phyloP scores from a whole-genome alignment of 2,113 vertebrate species.

The Chionis minor region DNA sequence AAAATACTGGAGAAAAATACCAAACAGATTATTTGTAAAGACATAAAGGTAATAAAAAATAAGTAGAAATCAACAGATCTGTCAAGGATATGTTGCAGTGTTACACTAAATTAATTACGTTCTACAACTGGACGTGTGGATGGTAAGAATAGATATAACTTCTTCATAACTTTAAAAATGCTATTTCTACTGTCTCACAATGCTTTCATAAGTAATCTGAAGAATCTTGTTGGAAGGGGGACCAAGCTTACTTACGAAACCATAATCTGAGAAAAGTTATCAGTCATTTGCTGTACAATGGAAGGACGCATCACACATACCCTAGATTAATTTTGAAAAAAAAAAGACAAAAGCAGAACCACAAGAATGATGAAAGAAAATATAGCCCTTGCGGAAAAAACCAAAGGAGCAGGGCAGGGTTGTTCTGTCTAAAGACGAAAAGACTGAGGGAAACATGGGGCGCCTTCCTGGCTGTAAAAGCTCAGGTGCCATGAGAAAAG shows the following conservation, averaged over 20 bases:
- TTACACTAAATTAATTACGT: not conserved
- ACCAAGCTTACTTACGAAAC: not conserved
- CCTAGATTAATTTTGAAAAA: not conserved
- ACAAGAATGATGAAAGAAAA: not conserved
- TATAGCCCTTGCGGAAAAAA: too few species aligned
- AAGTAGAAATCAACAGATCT: not conserved
- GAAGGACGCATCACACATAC: not conserved
- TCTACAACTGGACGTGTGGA: not conserved
- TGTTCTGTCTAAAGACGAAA: not conserved
- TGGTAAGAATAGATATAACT: not conserved
- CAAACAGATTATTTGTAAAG: not conserved
- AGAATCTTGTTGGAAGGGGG: not conserved
- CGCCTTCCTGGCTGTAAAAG: not conserved
- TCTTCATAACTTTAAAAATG: not conserved
- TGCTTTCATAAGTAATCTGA: not conserved
- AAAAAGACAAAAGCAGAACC: not conserved
- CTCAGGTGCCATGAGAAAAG: rapidly evolving
- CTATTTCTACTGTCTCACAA: not conserved
- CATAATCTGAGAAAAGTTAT: not conserved
- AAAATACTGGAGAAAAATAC: not conserved
- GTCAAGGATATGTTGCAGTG: not conserved
- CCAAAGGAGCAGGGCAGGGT: not conserved
- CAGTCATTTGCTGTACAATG: not conserved
- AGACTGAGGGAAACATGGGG: not conserved
- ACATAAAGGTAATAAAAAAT: not conserved